phyloP scores from a whole-genome alignment of 2,797 vertebrate species.

The Peromyscus attwateri region DNA sequence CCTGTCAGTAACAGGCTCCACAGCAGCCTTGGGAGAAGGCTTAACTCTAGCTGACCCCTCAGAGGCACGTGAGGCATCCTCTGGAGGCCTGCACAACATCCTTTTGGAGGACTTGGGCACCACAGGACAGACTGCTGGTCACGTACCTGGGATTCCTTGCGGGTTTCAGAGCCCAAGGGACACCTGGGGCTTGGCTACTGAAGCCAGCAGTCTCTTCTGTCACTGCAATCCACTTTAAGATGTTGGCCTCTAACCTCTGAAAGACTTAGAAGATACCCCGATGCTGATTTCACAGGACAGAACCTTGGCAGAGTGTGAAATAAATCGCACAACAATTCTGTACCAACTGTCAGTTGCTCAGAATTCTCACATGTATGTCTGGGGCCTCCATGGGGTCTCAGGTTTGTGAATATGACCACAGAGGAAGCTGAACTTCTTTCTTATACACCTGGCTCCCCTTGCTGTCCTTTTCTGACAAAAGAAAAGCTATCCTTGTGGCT shows the following conservation, averaged over 20 bases:
- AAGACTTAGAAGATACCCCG: slow-evolving; percentile 13
- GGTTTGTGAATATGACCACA: slow-evolving; percentile 55
- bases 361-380: slow-evolving; percentile 54
- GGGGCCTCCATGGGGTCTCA: not conserved
- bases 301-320: slow-evolving; percentile 51
- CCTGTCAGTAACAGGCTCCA: too few relatives aligned
- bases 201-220: not conserved
- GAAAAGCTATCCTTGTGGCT: not conserved
- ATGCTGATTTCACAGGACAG: slow-evolving; percentile 43
- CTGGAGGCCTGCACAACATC: not conserved
- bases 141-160: not conserved
- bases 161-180: not conserved
- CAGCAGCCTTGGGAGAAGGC: not conserved
- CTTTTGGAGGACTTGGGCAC: not conserved
- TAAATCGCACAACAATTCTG: slow-evolving; percentile 26
- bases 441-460: not conserved
- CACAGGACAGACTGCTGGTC: not conserved
- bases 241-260: slow-evolving; percentile 31
- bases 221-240: slow-evolving; percentile 28
- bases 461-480: slow-evolving; percentile 48
- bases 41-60: not conserved
- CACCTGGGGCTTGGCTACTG: not conserved
- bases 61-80: not conserved
- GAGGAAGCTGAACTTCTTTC: not conserved
- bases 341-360: not conserved